phyloP scores from a whole-genome alignment of 2,888 invertebrate genomes.

The Hirtodrosophila histrioides region DNA sequence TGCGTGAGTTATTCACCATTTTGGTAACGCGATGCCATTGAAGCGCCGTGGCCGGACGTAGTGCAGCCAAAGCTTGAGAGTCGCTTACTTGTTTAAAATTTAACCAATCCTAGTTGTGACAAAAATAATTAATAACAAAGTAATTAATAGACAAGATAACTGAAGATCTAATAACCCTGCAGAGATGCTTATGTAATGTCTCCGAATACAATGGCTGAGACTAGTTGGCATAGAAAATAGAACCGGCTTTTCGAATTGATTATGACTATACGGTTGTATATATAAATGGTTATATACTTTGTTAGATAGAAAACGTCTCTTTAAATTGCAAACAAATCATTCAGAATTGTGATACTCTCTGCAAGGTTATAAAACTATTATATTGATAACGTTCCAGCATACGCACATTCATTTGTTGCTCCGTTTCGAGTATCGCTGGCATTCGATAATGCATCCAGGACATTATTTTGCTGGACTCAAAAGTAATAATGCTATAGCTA shows the following conservation, averaged over 20 bases:
- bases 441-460: constrained; percentile 92
- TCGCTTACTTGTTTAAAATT: constrained; percentile 86
- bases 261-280: no score
- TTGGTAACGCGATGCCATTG: constrained; percentile 89
- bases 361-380: no score
- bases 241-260: no score
- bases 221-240: no score
- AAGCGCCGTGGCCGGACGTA: constrained; percentile 85
- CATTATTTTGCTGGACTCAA: constrained; percentile 88
- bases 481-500: constrained; percentile 91
- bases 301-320: no score
- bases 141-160: no score
- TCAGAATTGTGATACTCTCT: no score
- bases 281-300: no score
- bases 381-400: background rate
- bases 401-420: constrained; percentile 87
- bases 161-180: no score
- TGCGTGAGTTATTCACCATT: constrained; percentile 89
- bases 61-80: constrained; percentile 85
- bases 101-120: constrained; percentile 87
- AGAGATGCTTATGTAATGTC: no score
- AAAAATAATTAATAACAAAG: background rate
- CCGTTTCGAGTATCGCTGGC: constrained; percentile 90
- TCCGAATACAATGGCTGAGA: no score
- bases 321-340: no score